A percentile compares a stretch with the other conserved stretches of the same genome.
phyloP scores from a whole-genome alignment of 2,888 invertebrate genomes.

The Phaedon cochleariae region DNA sequence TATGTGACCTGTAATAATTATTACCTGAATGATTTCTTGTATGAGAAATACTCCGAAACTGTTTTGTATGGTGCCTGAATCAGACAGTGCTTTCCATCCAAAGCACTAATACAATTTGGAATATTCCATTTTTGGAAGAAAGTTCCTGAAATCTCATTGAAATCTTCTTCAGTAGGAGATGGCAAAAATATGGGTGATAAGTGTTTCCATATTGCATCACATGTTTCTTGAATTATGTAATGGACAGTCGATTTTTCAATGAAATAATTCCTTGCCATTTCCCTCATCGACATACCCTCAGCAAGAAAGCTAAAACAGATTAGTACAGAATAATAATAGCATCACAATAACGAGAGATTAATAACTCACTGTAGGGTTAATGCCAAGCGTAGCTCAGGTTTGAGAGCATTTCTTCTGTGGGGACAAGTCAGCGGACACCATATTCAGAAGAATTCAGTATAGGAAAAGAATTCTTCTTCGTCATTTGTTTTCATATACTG shows the following conservation, averaged over 20 bases:
- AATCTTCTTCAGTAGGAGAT: slow-evolving; percentile 10
- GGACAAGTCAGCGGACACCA: neutral
- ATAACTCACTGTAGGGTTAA: slow-evolving; percentile 1
- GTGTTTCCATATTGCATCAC: slow-evolving; percentile 45
- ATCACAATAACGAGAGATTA: neutral
- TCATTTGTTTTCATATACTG: neutral
- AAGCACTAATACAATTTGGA: slow-evolving; percentile 44
- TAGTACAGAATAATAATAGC: neutral
- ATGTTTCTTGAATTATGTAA: slow-evolving; percentile 38
- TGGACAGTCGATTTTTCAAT: slow-evolving; percentile 44
- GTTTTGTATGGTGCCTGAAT: slow-evolving; percentile 44
- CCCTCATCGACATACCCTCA: slow-evolving; percentile 24
- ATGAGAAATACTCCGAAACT: slow-evolving; percentile 47
- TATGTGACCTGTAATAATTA: slow-evolving; percentile 1
- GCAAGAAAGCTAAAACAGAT: slow-evolving; percentile 25
- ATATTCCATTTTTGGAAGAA: slow-evolving; percentile 34
- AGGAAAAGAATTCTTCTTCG: neutral
- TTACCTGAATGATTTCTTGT: slow-evolving; percentile 41
- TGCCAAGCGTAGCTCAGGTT: neutral
- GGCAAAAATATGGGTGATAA: slow-evolving; percentile 11
- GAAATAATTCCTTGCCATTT: slow-evolving; percentile 26
- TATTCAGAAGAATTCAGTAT: neutral
- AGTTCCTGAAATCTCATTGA: slow-evolving; percentile 14
- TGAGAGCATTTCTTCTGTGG: neutral
- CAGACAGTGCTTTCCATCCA: slow-evolving; percentile 50